Evolutionary conservation across 2,888 invertebrate genomes (phyloP).

Genomic region (Malacosoma neustria): DNA sequence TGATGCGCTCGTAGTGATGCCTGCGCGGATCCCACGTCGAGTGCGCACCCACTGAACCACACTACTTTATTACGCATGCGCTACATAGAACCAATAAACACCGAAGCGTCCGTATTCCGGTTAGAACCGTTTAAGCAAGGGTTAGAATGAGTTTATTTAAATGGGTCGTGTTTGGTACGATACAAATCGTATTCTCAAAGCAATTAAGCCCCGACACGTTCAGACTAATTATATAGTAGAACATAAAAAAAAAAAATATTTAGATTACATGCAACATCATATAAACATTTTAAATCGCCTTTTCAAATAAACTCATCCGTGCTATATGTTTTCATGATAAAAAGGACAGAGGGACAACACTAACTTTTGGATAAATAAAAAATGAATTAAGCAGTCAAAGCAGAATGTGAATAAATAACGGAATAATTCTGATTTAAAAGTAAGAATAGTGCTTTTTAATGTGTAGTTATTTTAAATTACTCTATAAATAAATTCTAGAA

Average conservation of each 20-base stretch:
- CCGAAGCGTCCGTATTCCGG: not conserved
- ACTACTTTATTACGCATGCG: conserved; percentile 77
- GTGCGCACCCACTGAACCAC: conserved; percentile 69
- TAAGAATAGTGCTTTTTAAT: too few species aligned
- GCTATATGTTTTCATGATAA: not conserved
- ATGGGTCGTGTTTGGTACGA: too few species aligned
- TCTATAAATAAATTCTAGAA: too few species aligned
- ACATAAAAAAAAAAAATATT: too few species aligned
- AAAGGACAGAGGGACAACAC: not conserved
- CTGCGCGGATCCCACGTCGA: conserved; percentile 93
- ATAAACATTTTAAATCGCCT: too few species aligned
- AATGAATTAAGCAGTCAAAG: not conserved
- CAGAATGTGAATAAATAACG: not conserved
- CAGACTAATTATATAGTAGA: too few species aligned
- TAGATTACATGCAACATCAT: too few species aligned
- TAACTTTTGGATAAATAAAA: not conserved
- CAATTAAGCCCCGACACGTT: too few species aligned
- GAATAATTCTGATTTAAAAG: too few species aligned
- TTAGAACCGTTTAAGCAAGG: not conserved
- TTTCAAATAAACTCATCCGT: not conserved
- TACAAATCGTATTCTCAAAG: too few species aligned
- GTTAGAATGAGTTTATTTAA: not conserved
- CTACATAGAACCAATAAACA: conserved; percentile 37
- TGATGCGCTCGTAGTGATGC: conserved; percentile 92
- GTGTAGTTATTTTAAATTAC: too few species aligned